phyloP scores from a whole-genome alignment of 1,140 invertebrate genomes.

The Zophobas atratus region DNA sequence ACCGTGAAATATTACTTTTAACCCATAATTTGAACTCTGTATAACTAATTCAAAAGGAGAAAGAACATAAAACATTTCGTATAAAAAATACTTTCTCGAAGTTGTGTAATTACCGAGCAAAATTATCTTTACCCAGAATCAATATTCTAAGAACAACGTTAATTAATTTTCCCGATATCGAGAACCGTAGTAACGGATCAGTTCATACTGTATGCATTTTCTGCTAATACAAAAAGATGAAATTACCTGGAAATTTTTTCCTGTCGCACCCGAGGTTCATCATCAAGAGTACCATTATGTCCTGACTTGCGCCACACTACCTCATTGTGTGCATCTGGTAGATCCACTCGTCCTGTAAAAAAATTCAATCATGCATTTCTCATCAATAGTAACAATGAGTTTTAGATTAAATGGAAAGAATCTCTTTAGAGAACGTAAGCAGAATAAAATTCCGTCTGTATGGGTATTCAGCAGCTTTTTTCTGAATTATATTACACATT shows the following conservation, averaged over 20 bases:
- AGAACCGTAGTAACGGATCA: slow-evolving; percentile 12
- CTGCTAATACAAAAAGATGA: slow-evolving; percentile 28
- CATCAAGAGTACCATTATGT: slow-evolving; percentile 71
- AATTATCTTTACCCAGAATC: slow-evolving; percentile 14
- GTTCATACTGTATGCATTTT: slow-evolving; percentile 2
- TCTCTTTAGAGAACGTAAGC: slow-evolving; percentile 15
- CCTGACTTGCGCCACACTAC: slow-evolving; percentile 76
- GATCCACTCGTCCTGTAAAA: slow-evolving; percentile 71
- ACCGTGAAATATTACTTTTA: too few species aligned
- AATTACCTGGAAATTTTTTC: slow-evolving; percentile 71
- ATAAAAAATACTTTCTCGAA: background rate
- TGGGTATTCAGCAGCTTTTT: background rate
- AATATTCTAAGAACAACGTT: background rate
- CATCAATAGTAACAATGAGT: slow-evolving; percentile 31
- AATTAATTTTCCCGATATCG: slow-evolving; percentile 14
- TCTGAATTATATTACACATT: slow-evolving; percentile 3
- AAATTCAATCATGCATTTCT: slow-evolving; percentile 42
- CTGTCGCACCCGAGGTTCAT: slow-evolving; percentile 68
- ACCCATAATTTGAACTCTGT: too few species aligned
- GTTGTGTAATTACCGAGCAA: background rate
- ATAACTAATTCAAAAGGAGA: too few species aligned
- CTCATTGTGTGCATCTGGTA: slow-evolving; percentile 80
- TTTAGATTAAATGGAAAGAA: slow-evolving; percentile 4
- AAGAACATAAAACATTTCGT: background rate
- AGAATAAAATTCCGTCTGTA: slow-evolving; percentile 11